Base-by-base conservation (phyloP, 2,113 vertebrate species). In the Chionodraco myersi region DNA sequence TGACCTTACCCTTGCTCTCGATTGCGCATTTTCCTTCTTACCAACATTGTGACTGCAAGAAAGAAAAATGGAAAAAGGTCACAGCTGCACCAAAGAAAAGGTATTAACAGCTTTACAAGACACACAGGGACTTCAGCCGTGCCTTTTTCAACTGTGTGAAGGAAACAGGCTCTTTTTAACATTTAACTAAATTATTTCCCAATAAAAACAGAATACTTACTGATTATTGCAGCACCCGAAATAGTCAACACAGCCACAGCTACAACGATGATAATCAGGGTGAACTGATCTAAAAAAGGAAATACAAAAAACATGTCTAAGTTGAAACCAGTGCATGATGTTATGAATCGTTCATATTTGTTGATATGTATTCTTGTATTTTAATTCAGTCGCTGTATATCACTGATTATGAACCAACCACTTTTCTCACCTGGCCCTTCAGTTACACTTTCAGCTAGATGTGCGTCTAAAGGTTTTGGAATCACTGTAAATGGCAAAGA, bases 1-100 rank as follows among this genome's bases (percentile, higher is more conserved):
- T 77, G 41, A 70, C 4, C 92, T 93, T 90, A 94, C 94, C 93
- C 91, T 74, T 91, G 91, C 75, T 88, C 84, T 54, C 44, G 86
- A 51, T 52, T 85, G 21, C 72, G 78, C 86, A 78, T 84, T 44
- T n/a, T 79, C 45, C 89, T 90, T 80, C 80, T 92, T 44, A 92
- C 85, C 44, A 93, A 79, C 14, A 92, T 12, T 66, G 90, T 10
- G 3, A 70, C 94, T 94, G 89, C 61, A 76, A 81, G 69, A 72
- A 18, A 53, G 18, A 62, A 49, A 53, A 68, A 53, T 2, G 16
- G 3, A 59, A 75, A 65, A 84, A 82, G 62, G 78, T 87, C 83
- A 88, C 0, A 1, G 30, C 59, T 67, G 12, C 45, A 62, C 8
- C 67, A 83, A 56, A 72, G 21, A 80, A 79, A 71, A 72, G 47